Evolutionary conservation across 2,888 invertebrate genomes (phyloP), one percentile per base, ranked within the genome.

Genomic region (Andrena hattorfiana): DNA sequence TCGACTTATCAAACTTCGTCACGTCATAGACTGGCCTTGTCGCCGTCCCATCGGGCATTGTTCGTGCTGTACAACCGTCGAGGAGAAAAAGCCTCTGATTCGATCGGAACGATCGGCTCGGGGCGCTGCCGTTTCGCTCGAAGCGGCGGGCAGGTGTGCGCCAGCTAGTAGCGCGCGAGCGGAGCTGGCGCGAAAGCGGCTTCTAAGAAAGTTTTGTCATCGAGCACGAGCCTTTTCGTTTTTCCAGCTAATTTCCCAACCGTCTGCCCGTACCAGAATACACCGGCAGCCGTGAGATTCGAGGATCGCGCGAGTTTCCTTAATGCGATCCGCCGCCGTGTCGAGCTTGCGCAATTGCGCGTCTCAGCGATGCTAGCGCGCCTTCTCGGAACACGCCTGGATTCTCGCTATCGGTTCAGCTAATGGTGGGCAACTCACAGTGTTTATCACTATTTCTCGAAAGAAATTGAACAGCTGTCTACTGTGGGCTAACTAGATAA

Each of bases 141-240:
- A 20, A 13, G 7, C 56, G 26, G 26, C 20, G 54, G 54, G 62
- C 83, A 84, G 83, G 82, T 84, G 83, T 78, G 54, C 77, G n/a
- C 77, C 42, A 4, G 42, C 13, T 16, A 42, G 42, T 42, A 16
- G 51, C 64, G 60, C n/a, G 32, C 6, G 13, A 54, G 42, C 23
- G 51, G 10, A 67, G 77, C 20, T 10, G 66, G 76, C 64, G 72
- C 64, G 76, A 83, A 83, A 82, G 79, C 84, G 70, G 77, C 49
- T 88, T 88, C 88, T 69, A 79, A 72, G 88, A 88, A 88, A 79
- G 88, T 88, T 88, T 88, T 88, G 88, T 87, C 88, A 88, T 87
- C 82, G 76, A 16, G 78, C 84, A 62, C 82, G 80, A 82, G 77
- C 79, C 86, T 86, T 87, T 86, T 84, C 85, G 83, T 85, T 81